Base-by-base conservation (phyloP, 2,113 vertebrate species). In the Leiothrix lutea region DNA sequence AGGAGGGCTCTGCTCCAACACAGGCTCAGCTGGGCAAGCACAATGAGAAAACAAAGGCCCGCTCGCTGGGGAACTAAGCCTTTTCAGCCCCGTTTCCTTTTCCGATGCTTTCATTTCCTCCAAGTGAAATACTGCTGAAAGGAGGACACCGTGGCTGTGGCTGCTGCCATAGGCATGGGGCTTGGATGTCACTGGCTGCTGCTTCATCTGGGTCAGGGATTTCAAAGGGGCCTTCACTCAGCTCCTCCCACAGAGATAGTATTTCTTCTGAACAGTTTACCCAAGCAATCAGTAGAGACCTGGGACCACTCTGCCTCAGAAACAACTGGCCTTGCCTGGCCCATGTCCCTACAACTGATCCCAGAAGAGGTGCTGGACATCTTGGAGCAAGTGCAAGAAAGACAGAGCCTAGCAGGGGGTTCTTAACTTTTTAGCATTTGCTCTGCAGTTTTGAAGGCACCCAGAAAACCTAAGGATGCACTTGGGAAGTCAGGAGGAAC, bases 1-100 rank as follows among this genome's bases (percentile, higher is more conserved):
- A 88, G 94, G 79, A 97, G 88, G 94, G 96, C 95, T 97, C 93
- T 92, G 95, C 96, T 97, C 96, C 96, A 96, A 80, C 88, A 67
- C 75, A 92, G 93, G 88, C 96, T 97, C 96, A 97, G 93, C 94
- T 93, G 96, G 94, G 82, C 48, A 6, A 86, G 88, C 82, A 95
- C 90, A 96, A 96, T 90, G 88, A 67, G 82, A 93, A 94, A 94
- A 95, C 92, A 96, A 97, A 96, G 80, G 87, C 78, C 77, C 0
- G 1, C 86, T 92, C 28, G 25, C 61, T 91, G 86, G 65, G 92
- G 65, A 94, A 67, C 86, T 31, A 15, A 96, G 88, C 82, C 94
- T 95, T 96, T 96, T 96, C 95, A 96, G 94, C 87, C 90, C 80
- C 6, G 0, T 94, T 97, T 96, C 96, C 94, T 93, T 93, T 96